These are phyloP conservation scores for Digitonthophagus gazella DNA, from an alignment of 2,888 invertebrate species.

Conservation along the genomic window DNA sequence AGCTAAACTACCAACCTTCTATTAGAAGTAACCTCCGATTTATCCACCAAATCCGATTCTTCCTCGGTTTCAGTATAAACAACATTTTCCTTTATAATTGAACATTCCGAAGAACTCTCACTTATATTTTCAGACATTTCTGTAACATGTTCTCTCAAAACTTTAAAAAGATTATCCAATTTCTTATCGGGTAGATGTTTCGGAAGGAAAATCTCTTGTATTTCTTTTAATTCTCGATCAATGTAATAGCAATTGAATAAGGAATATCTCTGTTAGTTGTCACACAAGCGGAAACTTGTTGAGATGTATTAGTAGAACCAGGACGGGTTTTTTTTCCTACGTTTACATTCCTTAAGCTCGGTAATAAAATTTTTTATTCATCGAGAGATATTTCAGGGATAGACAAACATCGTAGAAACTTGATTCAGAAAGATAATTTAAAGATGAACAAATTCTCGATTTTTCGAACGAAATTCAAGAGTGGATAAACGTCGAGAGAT, in stretches of 20 bases:
- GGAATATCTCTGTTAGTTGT: constrained; percentile 13
- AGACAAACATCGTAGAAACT: too few relatives aligned
- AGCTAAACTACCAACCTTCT: too few relatives aligned
- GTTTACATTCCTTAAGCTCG: constrained; percentile 31
- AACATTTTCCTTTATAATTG: background rate
- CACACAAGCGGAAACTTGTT: background rate
- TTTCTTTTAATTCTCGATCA: constrained; percentile 31
- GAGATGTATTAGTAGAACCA: constrained; percentile 4
- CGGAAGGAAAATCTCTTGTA: constrained; percentile 32
- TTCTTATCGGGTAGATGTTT: constrained; percentile 20
- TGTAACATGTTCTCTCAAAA: too few relatives aligned
- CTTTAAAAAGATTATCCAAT: constrained; percentile 16
- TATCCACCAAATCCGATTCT: background rate
- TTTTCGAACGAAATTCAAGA: too few relatives aligned
- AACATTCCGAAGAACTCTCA: background rate
- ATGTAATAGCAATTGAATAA: constrained; percentile 32
- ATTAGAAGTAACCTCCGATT: background rate
- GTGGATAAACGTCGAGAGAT: too few relatives aligned
- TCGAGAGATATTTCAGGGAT: too few relatives aligned
- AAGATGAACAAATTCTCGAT: too few relatives aligned
- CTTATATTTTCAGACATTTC: too few relatives aligned
- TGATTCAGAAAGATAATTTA: too few relatives aligned
- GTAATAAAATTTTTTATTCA: too few relatives aligned
- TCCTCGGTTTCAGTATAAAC: background rate
- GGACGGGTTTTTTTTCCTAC: constrained; percentile 23